Evolutionary conservation across 2,888 invertebrate species (phyloP).

Genomic region (Sarcophaga subvicina): DNA sequence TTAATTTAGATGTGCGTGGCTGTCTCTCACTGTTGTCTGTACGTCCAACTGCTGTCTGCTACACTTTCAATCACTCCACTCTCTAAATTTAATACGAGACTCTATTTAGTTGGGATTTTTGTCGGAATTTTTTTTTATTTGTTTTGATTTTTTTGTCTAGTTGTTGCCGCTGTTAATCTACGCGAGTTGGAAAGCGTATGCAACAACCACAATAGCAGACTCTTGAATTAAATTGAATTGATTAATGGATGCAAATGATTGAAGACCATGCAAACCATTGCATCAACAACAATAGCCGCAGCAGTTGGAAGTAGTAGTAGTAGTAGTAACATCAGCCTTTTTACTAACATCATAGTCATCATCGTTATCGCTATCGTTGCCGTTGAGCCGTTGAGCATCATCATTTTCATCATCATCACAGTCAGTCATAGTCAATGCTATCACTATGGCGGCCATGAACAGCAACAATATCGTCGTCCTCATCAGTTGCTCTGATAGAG

Average conservation of each 20-base stretch:
- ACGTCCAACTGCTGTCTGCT: not conserved
- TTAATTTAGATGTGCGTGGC: conserved; percentile 21
- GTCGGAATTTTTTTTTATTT: conserved; percentile 16
- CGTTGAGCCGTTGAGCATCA: not conserved
- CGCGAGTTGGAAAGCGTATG: conserved; percentile 39
- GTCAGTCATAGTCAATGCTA: conserved; percentile 12
- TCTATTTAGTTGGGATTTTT: conserved; percentile 35
- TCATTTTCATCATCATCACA: conserved; percentile 20
- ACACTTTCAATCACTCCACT: conserved; percentile 17
- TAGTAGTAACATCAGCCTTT: conserved; percentile 58
- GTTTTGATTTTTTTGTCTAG: conserved; percentile 29
- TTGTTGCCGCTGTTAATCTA: conserved; percentile 47
- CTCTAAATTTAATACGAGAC: conserved; percentile 35
- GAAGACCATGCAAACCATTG: conserved; percentile 73
- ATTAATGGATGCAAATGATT: conserved; percentile 82
- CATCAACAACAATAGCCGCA: conserved; percentile 28
- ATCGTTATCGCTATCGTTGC: not conserved
- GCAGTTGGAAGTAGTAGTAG: not conserved
- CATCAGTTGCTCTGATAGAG: not conserved
- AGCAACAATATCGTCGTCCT: not conserved
- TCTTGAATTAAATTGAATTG: conserved; percentile 76
- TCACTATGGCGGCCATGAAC: not conserved
- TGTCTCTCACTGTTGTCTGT: not conserved
- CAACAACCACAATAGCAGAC: conserved; percentile 30
- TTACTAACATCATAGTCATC: conserved; percentile 15